Evolutionary conservation across 2,888 invertebrate species (phyloP), one percentile per base, ranked within the genome.

Genomic region (Pheosia gnoma): DNA sequence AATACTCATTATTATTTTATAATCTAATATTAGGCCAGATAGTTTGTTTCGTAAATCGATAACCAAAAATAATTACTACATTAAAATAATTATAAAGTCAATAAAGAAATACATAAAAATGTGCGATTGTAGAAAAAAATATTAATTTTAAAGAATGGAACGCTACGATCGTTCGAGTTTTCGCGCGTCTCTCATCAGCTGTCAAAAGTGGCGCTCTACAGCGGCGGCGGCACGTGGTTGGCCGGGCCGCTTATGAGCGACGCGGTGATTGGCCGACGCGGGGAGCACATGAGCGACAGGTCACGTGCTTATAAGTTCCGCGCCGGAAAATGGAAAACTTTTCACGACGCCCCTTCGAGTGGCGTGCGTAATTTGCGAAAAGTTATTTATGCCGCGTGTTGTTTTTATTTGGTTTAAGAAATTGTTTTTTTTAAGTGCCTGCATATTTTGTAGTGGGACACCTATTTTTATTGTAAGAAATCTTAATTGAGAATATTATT

Each of bases 221-320:
- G 91, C 86, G 89, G 85, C 70, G 25, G 25, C 25, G 81, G 78
- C 68, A 65, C 70, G 74, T 79, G 72, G 88, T 89, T 89, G 89
- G 89, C 71, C 70, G 80, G 68, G 70, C 82, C 88, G 84, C 89
- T 89, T 63, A 88, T 88, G 70, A 89, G 89, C 86, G 89, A 86
- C 86, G 83, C 80, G 74, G 77, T 83, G 83, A 93, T 93, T 91
- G 93, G 93, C 80, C 79, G 81, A 5, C 75, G 75, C 80, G 74
- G 77, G 84, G 84, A 76, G 81, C 91, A 90, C 86, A 92, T 92
- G 81, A 93, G 93, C 91, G 93, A 91, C 86, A 76, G 67, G 73
- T 86, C 92, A 92, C 91, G 91, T 93, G 93, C 93, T 93, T 77
- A 93, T 93, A 89, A 93, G 93, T 92, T 93, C 88, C 88, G 76